Evolutionary conservation across 1,140 invertebrate genomes (phyloP).

Genomic region (Drosophila ananassae): DNA sequence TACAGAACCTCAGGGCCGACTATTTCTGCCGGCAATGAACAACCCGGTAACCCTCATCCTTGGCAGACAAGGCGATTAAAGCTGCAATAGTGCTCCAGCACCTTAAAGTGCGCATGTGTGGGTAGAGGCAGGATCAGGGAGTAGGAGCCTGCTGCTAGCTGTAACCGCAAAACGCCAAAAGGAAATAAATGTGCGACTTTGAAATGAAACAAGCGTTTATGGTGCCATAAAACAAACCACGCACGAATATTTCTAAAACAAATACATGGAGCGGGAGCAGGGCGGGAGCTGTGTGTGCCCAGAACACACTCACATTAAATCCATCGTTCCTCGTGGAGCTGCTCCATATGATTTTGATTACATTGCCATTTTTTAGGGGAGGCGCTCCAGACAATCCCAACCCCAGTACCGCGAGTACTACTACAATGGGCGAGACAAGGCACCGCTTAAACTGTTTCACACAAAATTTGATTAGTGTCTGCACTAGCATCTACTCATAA

Average conservation of each 20-base stretch:
- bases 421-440: background rate
- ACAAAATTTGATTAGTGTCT: conserved; percentile 57
- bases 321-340: conserved; percentile 9
- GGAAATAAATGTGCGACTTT: conserved; percentile 82
- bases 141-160: conserved; percentile 40
- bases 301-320: background rate
- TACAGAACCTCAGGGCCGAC: no score
- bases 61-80: background rate
- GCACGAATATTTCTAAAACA: conserved; percentile 77
- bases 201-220: conserved; percentile 80
- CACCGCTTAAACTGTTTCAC: conserved; percentile 34
- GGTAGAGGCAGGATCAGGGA: conserved; percentile 1
- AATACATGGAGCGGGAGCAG: conserved; percentile 24
- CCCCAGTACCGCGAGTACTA: background rate
- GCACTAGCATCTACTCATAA: conserved; percentile 14
- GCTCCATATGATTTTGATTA: conserved; percentile 55
- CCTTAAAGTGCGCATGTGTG: conserved; percentile 49
- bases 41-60: background rate
- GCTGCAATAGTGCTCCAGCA: conserved; percentile 55
- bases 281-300: conserved; percentile 2
- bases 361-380: conserved; percentile 31
- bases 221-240: conserved; percentile 79
- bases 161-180: conserved; percentile 75
- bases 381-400: background rate
- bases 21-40: no score